Base-by-base conservation (phyloP, 2,888 invertebrate species). In the Buathra laborator region DNA sequence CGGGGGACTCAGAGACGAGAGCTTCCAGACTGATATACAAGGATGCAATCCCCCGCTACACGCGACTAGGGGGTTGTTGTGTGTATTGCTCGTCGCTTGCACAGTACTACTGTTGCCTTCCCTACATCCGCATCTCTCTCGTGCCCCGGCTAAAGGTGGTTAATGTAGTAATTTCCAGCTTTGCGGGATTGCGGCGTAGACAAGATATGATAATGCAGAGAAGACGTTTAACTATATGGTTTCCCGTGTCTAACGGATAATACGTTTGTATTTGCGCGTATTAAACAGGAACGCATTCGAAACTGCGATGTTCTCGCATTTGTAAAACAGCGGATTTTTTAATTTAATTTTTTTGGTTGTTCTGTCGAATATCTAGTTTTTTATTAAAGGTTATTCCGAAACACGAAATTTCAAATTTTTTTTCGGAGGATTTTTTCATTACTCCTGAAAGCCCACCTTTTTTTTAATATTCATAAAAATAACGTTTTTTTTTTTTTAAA, bases 141-240 rank as follows among this genome's bases (percentile, higher is more conserved):
- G 37, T 37, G 37, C 37, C 46, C 48, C 9, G 12, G 10, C 51
- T 24, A 44, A 9, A 37, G 37, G 46, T 82, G 85, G 89, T 87
- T 90, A 89, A 90, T 89, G 87, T 82, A 78, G 89, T 88, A 90
- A 90, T 90, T 90, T 89, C 84, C 84, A 88, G 88, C 88, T 88
- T 89, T 87, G 88, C 86, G 88, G 85, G 88, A 89, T 88, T 89
- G 89, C 82, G 88, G 89, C 86, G 87, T 86, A 87, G 87, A 86
- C 88, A 83, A 89, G 88, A 88, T 89, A 89, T 89, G 89, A 89
- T 89, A 89, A 90, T 90, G 86, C 84, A 86, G 81, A 84, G 76
- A 62, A 78, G 59, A 71, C 78, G 70, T 81, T 78, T 59, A 72
- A 77, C 77, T 24, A 67, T 24, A 67, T 62, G 67, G 67, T 68